These are phyloP conservation scores for Hipposideros armiger DNA, from an alignment of 2,113 vertebrate species.

Conservation along the genomic window DNA sequence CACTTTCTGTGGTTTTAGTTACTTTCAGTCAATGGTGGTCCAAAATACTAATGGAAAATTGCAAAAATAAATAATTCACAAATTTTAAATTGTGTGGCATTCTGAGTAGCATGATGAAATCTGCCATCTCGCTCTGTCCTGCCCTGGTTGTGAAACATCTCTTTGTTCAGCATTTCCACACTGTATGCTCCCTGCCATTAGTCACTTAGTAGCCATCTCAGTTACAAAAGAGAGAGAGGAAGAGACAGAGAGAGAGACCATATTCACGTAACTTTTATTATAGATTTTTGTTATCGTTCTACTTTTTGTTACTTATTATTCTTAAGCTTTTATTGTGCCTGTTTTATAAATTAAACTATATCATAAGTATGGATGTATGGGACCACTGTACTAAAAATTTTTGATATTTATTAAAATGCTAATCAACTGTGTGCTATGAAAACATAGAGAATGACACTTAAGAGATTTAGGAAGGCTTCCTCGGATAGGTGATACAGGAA, in stretches of 20 bases:
- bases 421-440: accelerated
- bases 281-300: not conserved
- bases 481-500: not conserved
- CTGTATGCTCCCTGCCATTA: not conserved
- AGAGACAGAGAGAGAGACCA: not conserved
- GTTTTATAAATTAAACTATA: not conserved
- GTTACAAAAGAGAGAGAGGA: not conserved
- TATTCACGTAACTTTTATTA: not conserved
- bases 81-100: not conserved
- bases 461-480: not conserved
- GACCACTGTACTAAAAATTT: not conserved
- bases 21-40: not conserved
- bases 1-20: not conserved
- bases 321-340: no score
- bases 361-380: not conserved
- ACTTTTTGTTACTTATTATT: not conserved
- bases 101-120: not conserved
- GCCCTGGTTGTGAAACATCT: not conserved
- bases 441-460: not conserved
- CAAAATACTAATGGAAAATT: not conserved
- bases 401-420: not conserved
- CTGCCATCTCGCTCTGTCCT: not conserved
- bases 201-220: not conserved
- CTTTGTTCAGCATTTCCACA: not conserved
- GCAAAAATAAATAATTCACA: not conserved